phyloP scores from a whole-genome alignment of 2,113 vertebrate species.

The human region DNA sequence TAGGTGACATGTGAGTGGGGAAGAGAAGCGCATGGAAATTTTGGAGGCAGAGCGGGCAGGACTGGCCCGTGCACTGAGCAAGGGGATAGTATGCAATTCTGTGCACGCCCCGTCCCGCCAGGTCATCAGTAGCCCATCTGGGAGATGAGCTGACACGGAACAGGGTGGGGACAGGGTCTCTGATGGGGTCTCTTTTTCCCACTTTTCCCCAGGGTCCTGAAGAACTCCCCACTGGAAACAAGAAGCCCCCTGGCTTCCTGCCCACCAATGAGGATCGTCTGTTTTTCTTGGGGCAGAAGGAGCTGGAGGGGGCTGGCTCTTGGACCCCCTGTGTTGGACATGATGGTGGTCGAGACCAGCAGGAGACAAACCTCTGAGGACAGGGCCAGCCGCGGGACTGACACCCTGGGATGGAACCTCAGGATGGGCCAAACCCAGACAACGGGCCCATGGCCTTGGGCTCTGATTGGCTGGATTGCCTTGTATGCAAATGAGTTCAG shows the following conservation, averaged over 20 bases:
- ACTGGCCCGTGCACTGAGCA: not conserved
- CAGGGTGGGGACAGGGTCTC: not conserved
- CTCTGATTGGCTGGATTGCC: not conserved
- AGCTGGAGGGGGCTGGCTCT: accelerated
- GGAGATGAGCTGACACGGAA: not conserved
- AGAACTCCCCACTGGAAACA: not conserved
- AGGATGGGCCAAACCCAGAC: not conserved
- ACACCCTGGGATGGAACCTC: not conserved
- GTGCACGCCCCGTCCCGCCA: not conserved
- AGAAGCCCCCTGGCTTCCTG: not conserved
- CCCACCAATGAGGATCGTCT: not conserved
- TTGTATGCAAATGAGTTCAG: not conserved
- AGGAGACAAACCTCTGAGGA: constrained; percentile 51
- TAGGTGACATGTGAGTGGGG: too few relatives aligned
- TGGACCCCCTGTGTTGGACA: not conserved
- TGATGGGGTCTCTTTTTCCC: not conserved
- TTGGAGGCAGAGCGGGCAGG: not conserved
- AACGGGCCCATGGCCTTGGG: accelerated
- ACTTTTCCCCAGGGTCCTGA: constrained; percentile 10
- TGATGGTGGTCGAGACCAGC: not conserved
- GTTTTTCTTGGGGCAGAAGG: not conserved
- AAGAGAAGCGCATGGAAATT: not conserved
- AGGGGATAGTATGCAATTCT: not conserved
- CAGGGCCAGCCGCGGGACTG: too few relatives aligned
- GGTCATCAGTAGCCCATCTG: not conserved